Evolutionary conservation across 1,140 invertebrate species (phyloP).

Genomic region (Lepidostoma basale): DNA sequence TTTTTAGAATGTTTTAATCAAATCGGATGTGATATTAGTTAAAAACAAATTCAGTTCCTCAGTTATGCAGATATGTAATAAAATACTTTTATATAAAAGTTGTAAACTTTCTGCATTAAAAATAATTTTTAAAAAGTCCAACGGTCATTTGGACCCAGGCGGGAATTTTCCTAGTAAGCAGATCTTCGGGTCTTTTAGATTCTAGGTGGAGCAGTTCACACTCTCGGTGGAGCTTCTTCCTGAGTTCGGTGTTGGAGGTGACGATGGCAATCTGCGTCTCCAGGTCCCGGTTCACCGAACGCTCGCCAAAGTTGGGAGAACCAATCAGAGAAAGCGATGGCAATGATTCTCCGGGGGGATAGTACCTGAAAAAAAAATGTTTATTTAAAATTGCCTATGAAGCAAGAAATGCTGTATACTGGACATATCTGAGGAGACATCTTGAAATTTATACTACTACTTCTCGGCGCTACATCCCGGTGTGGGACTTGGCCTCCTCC

Average conservation of each 20-base stretch:
- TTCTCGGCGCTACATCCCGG: too few species aligned
- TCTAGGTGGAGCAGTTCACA: conserved; percentile 68
- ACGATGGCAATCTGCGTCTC: conserved; percentile 91
- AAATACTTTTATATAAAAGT: not conserved
- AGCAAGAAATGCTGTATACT: conserved; percentile 6
- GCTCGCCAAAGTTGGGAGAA: conserved; percentile 94
- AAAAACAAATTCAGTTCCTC: too few species aligned
- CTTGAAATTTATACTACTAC: too few species aligned
- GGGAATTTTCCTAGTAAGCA: conserved; percentile 59
- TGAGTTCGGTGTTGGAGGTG: conserved; percentile 78
- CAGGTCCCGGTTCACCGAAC: conserved; percentile 89
- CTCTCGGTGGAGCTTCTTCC: conserved; percentile 70
- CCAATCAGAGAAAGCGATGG: conserved; percentile 89
- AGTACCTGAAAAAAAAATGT: conserved; percentile 61
- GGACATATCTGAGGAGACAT: not conserved
- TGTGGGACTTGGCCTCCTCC: too few species aligned
- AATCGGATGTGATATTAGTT: too few species aligned
- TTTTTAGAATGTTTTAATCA: too few species aligned
- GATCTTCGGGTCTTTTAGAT: conserved; percentile 63
- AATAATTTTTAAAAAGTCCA: conserved; percentile 66
- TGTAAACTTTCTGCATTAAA: conserved; percentile 51
- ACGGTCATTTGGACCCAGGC: conserved; percentile 69
- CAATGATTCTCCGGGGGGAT: conserved; percentile 67
- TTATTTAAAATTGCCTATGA: not conserved
- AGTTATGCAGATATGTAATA: too few species aligned